These are phyloP conservation scores for Umimayanthus chanpuru DNA, from an alignment of 92 coral and sea anemone genomes.

Conservation along the genomic window DNA sequence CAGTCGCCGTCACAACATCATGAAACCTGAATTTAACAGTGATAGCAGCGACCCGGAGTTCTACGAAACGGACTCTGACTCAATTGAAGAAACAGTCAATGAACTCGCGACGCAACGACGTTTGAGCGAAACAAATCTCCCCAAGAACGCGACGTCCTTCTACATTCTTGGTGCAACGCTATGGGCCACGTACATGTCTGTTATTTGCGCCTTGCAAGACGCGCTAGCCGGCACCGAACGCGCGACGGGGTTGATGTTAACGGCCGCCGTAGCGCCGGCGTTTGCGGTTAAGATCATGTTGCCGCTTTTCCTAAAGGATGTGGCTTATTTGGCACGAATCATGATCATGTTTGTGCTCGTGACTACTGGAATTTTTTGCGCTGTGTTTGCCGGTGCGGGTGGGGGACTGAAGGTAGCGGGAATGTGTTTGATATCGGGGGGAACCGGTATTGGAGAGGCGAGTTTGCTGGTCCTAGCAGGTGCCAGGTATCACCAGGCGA, in stretches of 20 bases:
- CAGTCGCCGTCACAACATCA: not conserved
- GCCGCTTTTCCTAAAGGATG: conserved; percentile 46
- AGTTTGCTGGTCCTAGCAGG: conserved; percentile 56
- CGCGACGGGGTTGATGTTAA: conserved; percentile 66
- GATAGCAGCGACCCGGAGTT: conserved; percentile 25
- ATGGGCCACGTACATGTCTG: conserved; percentile 58
- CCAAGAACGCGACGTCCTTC: conserved; percentile 29
- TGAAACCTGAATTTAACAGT: conserved; percentile 3
- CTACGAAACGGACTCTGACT: not conserved
- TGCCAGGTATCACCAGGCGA: conserved; percentile 46
- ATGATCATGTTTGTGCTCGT: conserved; percentile 59
- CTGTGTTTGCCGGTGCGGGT: conserved; percentile 58
- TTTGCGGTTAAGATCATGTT: conserved; percentile 59
- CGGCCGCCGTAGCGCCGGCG: conserved; percentile 80
- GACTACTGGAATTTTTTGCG: conserved; percentile 55
- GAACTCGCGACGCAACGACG: not conserved
- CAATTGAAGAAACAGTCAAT: conserved; percentile 1
- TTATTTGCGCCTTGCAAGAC: conserved; percentile 77
- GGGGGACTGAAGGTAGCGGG: conserved; percentile 63
- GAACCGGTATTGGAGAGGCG: conserved; percentile 71
- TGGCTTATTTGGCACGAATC: conserved; percentile 48
- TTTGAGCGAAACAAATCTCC: not conserved
- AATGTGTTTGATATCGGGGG: conserved; percentile 70
- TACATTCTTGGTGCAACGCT: conserved; percentile 69
- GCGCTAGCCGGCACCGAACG: conserved; percentile 68